Evolutionary conservation across 2,888 invertebrate genomes (phyloP), one percentile per base, ranked within the genome.

Genomic region (Lordiphosa fenestrarum): DNA sequence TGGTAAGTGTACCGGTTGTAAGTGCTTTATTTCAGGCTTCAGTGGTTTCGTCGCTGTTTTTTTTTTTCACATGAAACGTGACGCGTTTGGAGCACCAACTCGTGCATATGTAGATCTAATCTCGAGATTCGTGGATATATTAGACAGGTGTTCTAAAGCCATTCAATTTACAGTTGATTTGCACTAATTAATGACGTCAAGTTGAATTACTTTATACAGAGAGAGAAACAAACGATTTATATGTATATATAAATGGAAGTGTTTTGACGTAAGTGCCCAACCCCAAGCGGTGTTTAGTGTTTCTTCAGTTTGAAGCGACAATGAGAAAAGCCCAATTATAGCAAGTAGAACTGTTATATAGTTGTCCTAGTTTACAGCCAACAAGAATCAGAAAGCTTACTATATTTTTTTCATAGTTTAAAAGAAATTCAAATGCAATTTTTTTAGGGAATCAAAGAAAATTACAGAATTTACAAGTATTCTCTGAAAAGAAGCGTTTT

Each of bases 1-100:
- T 88, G 88, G 88, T 88, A 86, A 88, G 88, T 87, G 19, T 47
- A 13, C 15, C 40, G 56, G 38, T 37, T 50, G 35, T 38, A 42
- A 63, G 12, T n/a, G 6, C 30, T 39, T 46, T n/a, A 23, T 30
- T 36, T 33, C 9, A 47, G 7, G 55, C 30, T 10, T 44, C 42
- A 15, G 25, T 42, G 12, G 49, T 62, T 62, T 48, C 25, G 25
- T 46, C 2, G 1, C 15, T 15, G 15, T 15, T 15, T 15, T 15
- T 15, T 15, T 48, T 35, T 47, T 42, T 49, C 30, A 23, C 47
- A 51, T 53, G 15, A 69, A 74, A 71, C 72, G 75, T 71, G 72
- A 74, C 69, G 61, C 37, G 56, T 65, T 57, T 35, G 35, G 66
- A 56, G 62, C 44, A 21, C 36, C 53, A 37, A 30, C 44, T 55